Evolutionary conservation across 2,113 vertebrate genomes (phyloP), one percentile per base, ranked within the genome.

Genomic region (Anarrhichthys ocellatus): DNA sequence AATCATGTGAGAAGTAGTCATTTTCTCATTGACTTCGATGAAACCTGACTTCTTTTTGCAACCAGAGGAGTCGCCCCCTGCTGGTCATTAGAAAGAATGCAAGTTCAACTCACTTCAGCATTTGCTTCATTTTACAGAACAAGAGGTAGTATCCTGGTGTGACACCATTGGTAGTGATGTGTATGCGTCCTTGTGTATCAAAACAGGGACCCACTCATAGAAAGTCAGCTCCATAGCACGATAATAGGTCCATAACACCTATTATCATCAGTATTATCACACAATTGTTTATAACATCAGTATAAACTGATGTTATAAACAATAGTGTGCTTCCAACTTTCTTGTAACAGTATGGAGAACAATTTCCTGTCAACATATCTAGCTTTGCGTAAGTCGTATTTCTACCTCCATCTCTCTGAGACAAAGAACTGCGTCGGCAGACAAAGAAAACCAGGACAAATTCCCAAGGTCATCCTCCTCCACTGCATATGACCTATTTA

Each of bases 401-500:
- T 65, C 36, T 48, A 20, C 20, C 67, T 69, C 36, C 29, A 14
- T 15, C 46, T 69, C 79, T 42, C 80, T 46, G 73, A 85, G 81
- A 91, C 84, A 93, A 90, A 92, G 83, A 83, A 73, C 68, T 38
- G 82, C 46, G 42, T 24, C 69, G 50, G 78, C 76, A 84, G 81
- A 80, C 73, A 68, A 71, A 81, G 85, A 90, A 91, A 87, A 90
- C 88, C 90, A 93, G 90, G 91, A 91, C 91, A 90, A 86, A 93
- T 91, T 91, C 90, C 91, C 92, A 95, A 93, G 90, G 93, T 93
- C 88, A 85, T 83, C 85, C 76, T 81, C 71, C 84, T 83, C 67
- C 79, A 27, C 87, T 81, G 88, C 88, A 76, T 89, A 81, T 94
- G 93, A 94, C 93, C 93, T 88, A 95, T 88, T 94, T 95, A 93